phyloP scores from a whole-genome alignment of 2,888 invertebrate genomes.

The Andrena hattorfiana region DNA sequence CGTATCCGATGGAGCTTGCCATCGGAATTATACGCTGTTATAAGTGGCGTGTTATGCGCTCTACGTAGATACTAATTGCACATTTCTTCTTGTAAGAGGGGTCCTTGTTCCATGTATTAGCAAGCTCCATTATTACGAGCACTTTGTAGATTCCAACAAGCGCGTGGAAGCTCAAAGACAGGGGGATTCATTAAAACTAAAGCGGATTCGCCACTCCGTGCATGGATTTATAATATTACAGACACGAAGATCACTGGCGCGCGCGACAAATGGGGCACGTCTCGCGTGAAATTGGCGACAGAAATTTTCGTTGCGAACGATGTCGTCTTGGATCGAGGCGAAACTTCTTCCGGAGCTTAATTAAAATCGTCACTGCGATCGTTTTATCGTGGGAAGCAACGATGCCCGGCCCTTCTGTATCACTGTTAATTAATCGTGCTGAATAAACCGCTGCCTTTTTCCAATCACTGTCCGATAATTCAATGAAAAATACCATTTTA shows the following conservation, averaged over 20 bases:
- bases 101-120: background rate
- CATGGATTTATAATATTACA: background rate
- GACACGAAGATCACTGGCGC: background rate
- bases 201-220: background rate
- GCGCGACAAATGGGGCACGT: slow-evolving; percentile 2
- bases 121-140: slow-evolving; percentile 5
- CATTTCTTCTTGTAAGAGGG: background rate
- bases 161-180: background rate
- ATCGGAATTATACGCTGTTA: background rate
- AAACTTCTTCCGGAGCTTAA: slow-evolving; percentile 26
- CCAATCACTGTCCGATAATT: background rate
- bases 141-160: slow-evolving; percentile 5
- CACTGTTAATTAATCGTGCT: slow-evolving; percentile 11
- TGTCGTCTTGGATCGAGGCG: background rate
- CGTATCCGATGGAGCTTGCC: background rate
- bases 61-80: background rate
- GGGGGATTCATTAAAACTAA: background rate
- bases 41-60: background rate
- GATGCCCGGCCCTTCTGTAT: background rate
- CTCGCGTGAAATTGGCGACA: background rate
- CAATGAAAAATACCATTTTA: background rate
- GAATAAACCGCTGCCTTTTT: background rate
- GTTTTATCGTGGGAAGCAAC: background rate
- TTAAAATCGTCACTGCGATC: slow-evolving; percentile 17
- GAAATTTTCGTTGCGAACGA: background rate